A percentile compares a stretch with the other conserved stretches of the same genome.
Conservation (phyloP, 2,888 invertebrate genomes). For the Drosophila mercatorum region DNA sequence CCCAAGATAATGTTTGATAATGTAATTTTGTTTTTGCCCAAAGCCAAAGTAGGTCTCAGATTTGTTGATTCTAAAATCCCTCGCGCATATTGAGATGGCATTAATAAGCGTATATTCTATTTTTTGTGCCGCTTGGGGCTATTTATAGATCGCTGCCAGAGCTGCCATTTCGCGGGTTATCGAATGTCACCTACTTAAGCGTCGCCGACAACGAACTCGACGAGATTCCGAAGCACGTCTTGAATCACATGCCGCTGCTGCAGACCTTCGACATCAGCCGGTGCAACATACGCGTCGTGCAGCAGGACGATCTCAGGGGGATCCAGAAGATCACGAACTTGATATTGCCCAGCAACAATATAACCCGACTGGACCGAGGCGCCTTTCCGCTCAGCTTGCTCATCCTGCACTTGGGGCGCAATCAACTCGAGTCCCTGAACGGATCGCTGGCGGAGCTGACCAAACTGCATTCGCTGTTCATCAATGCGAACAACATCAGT, state of each 20-base stretch:
- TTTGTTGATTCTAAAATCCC: conserved; percentile 43
- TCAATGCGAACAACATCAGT: conserved; percentile 91
- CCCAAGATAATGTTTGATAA: neutral
- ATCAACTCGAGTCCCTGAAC: conserved; percentile 90
- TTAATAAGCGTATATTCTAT: conserved; percentile 21
- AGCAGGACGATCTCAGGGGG: conserved; percentile 91
- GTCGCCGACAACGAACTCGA: conserved; percentile 92
- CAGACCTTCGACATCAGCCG: conserved; percentile 93
- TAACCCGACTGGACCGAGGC: conserved; percentile 89
- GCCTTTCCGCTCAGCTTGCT: conserved; percentile 89
- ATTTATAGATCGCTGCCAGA: conserved; percentile 89
- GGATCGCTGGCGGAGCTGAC: conserved; percentile 91
- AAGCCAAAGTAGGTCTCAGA: neutral
- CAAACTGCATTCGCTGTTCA: conserved; percentile 91
- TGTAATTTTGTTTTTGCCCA: neutral
- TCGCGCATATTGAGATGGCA: conserved; percentile 34
- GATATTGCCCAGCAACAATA: conserved; percentile 90
- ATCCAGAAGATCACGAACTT: conserved; percentile 88
- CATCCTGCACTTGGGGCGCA: conserved; percentile 90
- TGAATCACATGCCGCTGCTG: conserved; percentile 91
- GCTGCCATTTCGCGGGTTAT: conserved; percentile 90
- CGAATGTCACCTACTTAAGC: conserved; percentile 90
- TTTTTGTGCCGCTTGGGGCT: conserved; percentile 36
- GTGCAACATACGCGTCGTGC: conserved; percentile 90
- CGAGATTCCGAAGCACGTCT: conserved; percentile 90